phyloP scores from a whole-genome alignment of 2,888 invertebrate species.

The Hyles lineata region DNA sequence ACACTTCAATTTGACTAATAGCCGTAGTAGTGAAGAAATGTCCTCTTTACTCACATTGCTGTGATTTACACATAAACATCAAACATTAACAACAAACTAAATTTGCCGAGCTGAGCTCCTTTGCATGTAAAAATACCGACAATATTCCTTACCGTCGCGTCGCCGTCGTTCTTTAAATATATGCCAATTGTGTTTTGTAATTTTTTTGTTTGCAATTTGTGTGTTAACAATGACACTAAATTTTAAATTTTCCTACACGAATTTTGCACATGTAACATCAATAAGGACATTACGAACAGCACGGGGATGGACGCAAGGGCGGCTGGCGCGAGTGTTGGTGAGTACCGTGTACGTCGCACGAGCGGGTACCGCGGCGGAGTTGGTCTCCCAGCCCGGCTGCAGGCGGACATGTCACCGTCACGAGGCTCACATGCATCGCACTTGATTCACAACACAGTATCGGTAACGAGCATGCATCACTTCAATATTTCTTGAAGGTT shows the following conservation, averaged over 20 bases:
- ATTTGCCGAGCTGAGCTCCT: slow-evolving; percentile 32
- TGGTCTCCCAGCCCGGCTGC: slow-evolving; percentile 35
- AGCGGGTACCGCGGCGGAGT: not conserved
- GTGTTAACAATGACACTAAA: slow-evolving; percentile 1
- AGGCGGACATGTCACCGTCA: slow-evolving; percentile 52
- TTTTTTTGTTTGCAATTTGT: not conserved
- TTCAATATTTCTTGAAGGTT: slow-evolving; percentile 61
- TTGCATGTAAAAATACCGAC: slow-evolving; percentile 8
- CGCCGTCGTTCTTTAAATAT: slow-evolving; percentile 4
- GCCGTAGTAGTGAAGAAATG: slow-evolving; percentile 64
- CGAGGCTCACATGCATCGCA: slow-evolving; percentile 67
- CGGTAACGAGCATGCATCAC: slow-evolving; percentile 68
- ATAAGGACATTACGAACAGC: not conserved
- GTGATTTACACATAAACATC: slow-evolving; percentile 46
- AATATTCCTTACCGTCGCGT: slow-evolving; percentile 26
- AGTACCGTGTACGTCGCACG: not conserved
- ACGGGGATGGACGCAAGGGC: slow-evolving; percentile 8
- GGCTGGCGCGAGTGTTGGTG: not conserved
- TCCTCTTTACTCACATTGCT: slow-evolving; percentile 48
- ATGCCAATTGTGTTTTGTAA: slow-evolving; percentile 26
- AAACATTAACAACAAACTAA: slow-evolving; percentile 36
- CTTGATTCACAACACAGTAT: slow-evolving; percentile 54
- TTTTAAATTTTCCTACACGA: slow-evolving; percentile 8
- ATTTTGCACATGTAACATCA: slow-evolving; percentile 14
- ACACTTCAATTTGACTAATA: slow-evolving; percentile 52